Base-by-base conservation (phyloP, 2,113 vertebrate genomes). In the Heterocephalus glaber region DNA sequence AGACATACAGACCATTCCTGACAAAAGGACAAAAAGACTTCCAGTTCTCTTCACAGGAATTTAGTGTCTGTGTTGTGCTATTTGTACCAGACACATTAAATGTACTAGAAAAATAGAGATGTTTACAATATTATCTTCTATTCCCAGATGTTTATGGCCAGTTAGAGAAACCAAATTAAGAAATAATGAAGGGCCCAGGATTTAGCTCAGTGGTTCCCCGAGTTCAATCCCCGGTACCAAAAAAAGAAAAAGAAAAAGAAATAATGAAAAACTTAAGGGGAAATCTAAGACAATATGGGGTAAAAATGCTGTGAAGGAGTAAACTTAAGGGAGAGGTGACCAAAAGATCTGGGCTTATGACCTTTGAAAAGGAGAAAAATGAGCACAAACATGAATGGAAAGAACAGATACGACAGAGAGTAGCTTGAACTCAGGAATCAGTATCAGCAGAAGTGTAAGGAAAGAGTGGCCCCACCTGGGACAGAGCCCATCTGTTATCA, bases 291-390 rank as follows among this genome's bases (percentile, higher is more conserved):
- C 10, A 83, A 92, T 8, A 7, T 83, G 26, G 70, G 35, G 19
- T 89, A 35, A 68, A 86, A 88, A 95, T 92, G 20, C 68, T n/a
- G 47, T 49, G 4, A 83, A 92, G 20, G 84, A 68, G 19, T 74
- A 74, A 41, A 24, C 90, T 93, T 86, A 93, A 90, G 38, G 54
- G 26, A 47, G 44, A 91, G 16, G 14, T 80, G 24, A 41, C n/a
- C 60, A 60, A 74, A 10, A 26, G 35, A 89, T 94, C 89, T 90
- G 44, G 66, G 47, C 2, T 85, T 33, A 26, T 95, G 12, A 41
- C 76, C 79, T 96, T 44, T 63, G 72, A 94, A 96, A 95, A 87
- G 41, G 44, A 84, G n/a, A 94, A 70, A 54, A 68, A 72, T 26
- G 41, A 95, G 41, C 52, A 4, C 47, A 92, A 80, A 41, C n/a